Conservation (phyloP, 2,113 vertebrate species). For the Zeus faber region DNA sequence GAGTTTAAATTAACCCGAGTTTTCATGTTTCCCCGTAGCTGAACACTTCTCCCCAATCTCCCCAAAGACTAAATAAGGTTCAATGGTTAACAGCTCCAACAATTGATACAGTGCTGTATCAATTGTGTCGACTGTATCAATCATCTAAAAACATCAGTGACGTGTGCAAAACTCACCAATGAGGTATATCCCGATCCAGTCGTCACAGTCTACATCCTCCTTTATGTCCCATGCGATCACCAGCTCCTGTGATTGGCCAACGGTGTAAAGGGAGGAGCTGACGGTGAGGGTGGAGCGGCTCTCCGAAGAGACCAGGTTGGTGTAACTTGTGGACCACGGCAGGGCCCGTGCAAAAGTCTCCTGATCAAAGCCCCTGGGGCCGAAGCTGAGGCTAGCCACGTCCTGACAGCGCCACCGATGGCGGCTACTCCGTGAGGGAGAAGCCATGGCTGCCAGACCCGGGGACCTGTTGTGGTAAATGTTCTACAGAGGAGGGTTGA, state of each 20-base stretch:
- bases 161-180: constrained; percentile 87
- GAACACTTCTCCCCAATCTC: too few relatives aligned
- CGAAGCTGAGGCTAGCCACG: constrained; percentile 83
- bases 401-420: constrained; percentile 88
- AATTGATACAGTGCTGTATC: too few relatives aligned
- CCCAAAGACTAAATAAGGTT: too few relatives aligned
- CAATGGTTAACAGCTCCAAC: too few relatives aligned
- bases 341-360: constrained; percentile 73
- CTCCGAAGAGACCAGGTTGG: constrained; percentile 89
- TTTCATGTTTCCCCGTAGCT: too few relatives aligned
- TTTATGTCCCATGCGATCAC: constrained; percentile 97
- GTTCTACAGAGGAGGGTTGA: constrained; percentile 75
- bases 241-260: constrained; percentile 88
- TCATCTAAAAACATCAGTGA: too few relatives aligned
- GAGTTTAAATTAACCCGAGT: too few relatives aligned
- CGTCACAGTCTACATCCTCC: constrained; percentile 95
- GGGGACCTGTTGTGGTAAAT: constrained; percentile 97
- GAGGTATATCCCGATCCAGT: constrained; percentile 99
- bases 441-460: constrained; percentile 94
- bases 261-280: constrained; percentile 88
- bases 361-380: constrained; percentile 82
- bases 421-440: constrained; percentile 88
- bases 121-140: too few relatives aligned
- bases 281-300: constrained; percentile 91
- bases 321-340: constrained; percentile 92